Conservation (phyloP, 2,888 invertebrate species). For the Cecidostiba fungosa region DNA sequence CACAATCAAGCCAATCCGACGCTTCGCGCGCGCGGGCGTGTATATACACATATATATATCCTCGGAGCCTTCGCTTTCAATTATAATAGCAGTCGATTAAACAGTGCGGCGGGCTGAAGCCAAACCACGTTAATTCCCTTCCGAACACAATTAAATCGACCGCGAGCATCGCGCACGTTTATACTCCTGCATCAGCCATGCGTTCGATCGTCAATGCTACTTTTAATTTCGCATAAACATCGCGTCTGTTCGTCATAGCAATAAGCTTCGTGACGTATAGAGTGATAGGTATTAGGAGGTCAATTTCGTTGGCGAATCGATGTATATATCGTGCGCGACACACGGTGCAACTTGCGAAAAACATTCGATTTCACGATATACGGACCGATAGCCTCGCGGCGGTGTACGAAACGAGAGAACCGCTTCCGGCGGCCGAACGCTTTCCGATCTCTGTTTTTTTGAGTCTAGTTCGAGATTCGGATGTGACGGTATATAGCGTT, state of each 20-base stretch:
- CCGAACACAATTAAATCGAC: constrained; percentile 46
- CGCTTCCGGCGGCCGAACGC: background rate
- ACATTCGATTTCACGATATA: background rate
- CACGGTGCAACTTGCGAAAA: background rate
- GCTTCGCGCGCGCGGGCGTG: background rate
- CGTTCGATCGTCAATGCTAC: background rate
- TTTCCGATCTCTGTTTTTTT: background rate
- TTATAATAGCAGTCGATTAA: constrained; percentile 58
- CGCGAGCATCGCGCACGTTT: background rate
- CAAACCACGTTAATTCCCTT: constrained; percentile 43
- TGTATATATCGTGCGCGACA: no score
- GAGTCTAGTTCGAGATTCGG: background rate
- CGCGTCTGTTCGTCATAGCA: background rate
- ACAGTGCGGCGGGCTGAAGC: background rate
- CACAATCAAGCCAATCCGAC: constrained; percentile 1
- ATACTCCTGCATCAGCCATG: background rate
- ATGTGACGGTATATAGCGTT: no score
- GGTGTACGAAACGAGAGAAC: background rate
- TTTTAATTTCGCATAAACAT: background rate
- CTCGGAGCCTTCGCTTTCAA: constrained; percentile 28
- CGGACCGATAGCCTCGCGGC: background rate
- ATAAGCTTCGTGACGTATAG: background rate
- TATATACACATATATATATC: background rate
- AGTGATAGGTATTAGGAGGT: background rate
- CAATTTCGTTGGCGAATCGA: background rate